Base-by-base conservation (phyloP, 2,113 vertebrate species). In the Salminus brasiliensis region DNA sequence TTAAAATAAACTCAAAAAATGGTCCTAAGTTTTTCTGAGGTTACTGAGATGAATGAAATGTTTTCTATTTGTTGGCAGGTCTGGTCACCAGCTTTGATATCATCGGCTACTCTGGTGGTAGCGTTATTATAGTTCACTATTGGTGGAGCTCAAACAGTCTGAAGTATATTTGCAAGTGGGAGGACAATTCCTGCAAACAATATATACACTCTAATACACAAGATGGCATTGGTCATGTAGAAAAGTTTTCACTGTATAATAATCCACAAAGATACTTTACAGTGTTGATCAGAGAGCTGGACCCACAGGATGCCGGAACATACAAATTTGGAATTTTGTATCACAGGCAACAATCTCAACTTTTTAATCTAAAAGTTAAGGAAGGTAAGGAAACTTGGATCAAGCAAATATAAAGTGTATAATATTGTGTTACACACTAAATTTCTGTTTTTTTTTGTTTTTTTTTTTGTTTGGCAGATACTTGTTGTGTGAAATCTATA, bases 191-290 rank as follows among this genome's bases (percentile, higher is more conserved):
- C 47, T 53, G 29, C 6, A 34, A 10, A 5, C 3, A n/a, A n/a
- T 5, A 34, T 13, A 16, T 27, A 29, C 2, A 47, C 47, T 47
- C 23, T 21, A 13, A 34, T 4, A 4, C 29, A 8, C 15, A 27
- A 9, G 21, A 25, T 12, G 27, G 10, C 15, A 57, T 16, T 23
- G 2, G 6, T 12, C 13, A 62, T 45, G 27, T 2, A 10, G 60
- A 32, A 1, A 83, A 67, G 55, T 76, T 76, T 18, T 66, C 73
- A 47, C 15, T 80, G 59, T 76, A 52, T 83, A 62, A 71, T 39
- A 30, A 39, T 23, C 4, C 3, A 5, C 0, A 39, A 16, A 47
- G 60, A 8, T 16, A 34, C 10, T 16, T 83, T 39, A 39, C 11
- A 21, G 49, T 80, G 30, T 3, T 76, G 1, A 76, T 83, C 67